Percentiles rank a stretch among this genome's conserved stretches.
Conservation (phyloP, 1,140 invertebrate species). For the Whitmania pigra region DNA sequence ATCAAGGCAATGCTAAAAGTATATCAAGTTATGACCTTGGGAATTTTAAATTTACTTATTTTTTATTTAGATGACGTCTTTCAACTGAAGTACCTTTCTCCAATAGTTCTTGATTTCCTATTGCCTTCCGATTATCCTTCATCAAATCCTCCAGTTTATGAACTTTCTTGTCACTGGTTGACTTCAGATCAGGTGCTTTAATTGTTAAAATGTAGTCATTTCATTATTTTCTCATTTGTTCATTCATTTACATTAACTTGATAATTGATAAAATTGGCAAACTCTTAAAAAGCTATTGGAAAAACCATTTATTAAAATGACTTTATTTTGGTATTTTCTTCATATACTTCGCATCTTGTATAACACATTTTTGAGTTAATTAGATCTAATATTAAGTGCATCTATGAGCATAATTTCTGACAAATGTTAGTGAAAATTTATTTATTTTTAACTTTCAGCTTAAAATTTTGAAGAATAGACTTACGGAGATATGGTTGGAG, state of each 20-base stretch:
- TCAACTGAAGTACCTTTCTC: not conserved
- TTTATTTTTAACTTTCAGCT: not conserved
- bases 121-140: conserved; percentile 1
- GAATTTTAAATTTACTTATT: not conserved
- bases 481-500: not conserved
- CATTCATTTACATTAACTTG: not conserved
- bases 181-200: not conserved
- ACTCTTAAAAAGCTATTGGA: too few species aligned
- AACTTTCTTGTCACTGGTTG: not conserved
- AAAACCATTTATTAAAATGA: not conserved
- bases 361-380: not conserved
- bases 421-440: not conserved
- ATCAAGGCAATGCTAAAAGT: not conserved
- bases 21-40: not conserved
- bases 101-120: not conserved
- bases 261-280: too few species aligned
- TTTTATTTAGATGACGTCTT: not conserved
- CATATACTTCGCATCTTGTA: not conserved
- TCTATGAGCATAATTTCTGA: too few species aligned
- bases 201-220: not conserved
- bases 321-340: too few species aligned
- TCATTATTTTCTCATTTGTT: not conserved
- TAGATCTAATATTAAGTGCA: not conserved
- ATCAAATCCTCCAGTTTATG: not conserved
- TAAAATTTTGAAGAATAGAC: not conserved